phyloP scores from a whole-genome alignment of 2,113 vertebrate species.

The Varanus komodoensis region DNA sequence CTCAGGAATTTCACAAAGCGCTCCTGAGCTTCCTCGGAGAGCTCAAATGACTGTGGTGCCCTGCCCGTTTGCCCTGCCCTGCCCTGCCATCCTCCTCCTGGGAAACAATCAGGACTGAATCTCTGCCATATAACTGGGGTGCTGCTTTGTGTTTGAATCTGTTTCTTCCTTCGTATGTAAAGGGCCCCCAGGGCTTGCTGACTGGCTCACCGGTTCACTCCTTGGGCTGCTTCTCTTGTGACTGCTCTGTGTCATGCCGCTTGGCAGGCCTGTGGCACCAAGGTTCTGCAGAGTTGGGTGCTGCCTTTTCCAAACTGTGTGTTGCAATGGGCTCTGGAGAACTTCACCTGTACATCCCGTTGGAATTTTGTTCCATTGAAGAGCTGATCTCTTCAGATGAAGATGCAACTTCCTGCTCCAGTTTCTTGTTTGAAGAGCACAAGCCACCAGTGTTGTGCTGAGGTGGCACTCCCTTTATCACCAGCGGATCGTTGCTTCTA shows the following conservation, averaged over 20 bases:
- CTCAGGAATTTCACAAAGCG: conserved; percentile 87
- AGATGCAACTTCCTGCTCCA: background rate
- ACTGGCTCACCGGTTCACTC: background rate
- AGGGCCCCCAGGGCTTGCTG: background rate
- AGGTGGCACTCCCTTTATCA: background rate
- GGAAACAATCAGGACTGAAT: background rate
- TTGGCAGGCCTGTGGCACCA: conserved; percentile 8
- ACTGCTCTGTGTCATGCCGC: background rate
- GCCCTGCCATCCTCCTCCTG: background rate
- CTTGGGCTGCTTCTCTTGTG: background rate
- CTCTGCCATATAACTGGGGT: background rate
- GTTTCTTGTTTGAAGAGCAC: conserved; percentile 11
- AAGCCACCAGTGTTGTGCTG: background rate
- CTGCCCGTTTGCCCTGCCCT: background rate
- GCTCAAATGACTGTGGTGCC: conserved; percentile 67
- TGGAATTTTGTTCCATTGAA: background rate
- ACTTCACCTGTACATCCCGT: background rate
- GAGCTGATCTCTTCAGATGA: background rate
- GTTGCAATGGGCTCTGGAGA: conserved; percentile 1
- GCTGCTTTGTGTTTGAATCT: conserved; percentile 5
- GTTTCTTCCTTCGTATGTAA: background rate
- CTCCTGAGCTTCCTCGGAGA: conserved; percentile 88
- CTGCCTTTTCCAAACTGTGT: background rate
- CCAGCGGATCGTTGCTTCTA: background rate
- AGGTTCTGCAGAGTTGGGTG: background rate